Evolutionary conservation across 2,888 invertebrate genomes (phyloP), one percentile per base, ranked within the genome.

Genomic region (Tupiocoris notatus): DNA sequence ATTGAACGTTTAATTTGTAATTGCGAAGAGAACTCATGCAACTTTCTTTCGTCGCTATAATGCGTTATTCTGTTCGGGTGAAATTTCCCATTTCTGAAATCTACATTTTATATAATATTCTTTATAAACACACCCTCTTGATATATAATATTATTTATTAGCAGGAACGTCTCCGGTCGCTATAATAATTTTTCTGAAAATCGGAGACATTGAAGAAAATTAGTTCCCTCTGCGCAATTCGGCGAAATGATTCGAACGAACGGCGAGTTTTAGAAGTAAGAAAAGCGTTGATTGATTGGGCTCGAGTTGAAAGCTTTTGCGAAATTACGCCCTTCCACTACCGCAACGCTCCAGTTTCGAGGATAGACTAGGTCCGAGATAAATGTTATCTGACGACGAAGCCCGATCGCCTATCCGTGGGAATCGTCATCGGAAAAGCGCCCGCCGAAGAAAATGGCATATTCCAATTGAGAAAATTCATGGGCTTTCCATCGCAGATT

Each of bases 281-380:
- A 39, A 39, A 3, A 66, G 56, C 66, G 66, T 68, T 58, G 68
- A 68, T 68, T 68, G 59, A 58, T 68, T 68, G 68, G 24, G 24
- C 23, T 23, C 25, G 58, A 58, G 20, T 68, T 24, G 58, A 68
- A 68, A 58, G 67, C 68, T 21, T 17, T 58, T 2, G 39, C 39
- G 21, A 68, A 68, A 68, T 68, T 68, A 58, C 59, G 3, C 6
- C 39, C 39, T 39, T 12, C 39, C 39, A 39, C 39, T 12, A 22
- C 1, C 20, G n/a, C n/a, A n/a, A n/a, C n/a, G n/a, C n/a, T n/a
- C n/a, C n/a, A n/a, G n/a, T n/a, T n/a, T n/a, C n/a, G 68, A 68
- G 23, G 9, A 58, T 24, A 23, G 58, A 56, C 68, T 58, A 58
- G 18, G 67, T 21, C 57, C 68, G 58, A 68, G 68, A 68, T 68